These are phyloP conservation scores for Eulemur macaco DNA, from an alignment of 2,113 vertebrate species.

Conservation along the genomic window DNA sequence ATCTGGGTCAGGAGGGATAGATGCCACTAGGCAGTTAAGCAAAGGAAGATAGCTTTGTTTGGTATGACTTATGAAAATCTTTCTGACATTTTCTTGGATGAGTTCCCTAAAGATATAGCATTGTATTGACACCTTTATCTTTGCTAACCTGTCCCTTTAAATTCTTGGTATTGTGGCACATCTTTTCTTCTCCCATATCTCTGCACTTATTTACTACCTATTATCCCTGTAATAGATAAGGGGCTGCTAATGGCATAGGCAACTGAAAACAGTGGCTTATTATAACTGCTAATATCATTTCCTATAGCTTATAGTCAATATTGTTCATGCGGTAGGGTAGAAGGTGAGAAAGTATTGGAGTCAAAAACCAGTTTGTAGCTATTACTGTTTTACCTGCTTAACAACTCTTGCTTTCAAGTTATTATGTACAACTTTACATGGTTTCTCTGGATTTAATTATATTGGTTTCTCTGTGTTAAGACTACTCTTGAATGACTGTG, in stretches of 20 bases:
- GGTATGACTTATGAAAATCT: background rate
- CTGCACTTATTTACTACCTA: conserved; percentile 14
- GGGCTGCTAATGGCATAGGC: background rate
- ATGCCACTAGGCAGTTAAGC: conserved; percentile 1
- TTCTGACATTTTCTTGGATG: background rate
- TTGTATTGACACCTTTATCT: conserved; percentile 27
- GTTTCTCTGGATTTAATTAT: background rate
- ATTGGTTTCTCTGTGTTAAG: conserved; percentile 11
- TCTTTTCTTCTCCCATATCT: background rate
- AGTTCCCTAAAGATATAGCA: background rate
- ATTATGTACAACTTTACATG: background rate
- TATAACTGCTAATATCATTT: conserved; percentile 12
- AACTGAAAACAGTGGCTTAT: conserved; percentile 10
- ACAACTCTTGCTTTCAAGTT: conserved; percentile 13
- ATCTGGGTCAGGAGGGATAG: background rate
- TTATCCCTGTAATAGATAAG: background rate
- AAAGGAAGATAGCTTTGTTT: conserved; percentile 13
- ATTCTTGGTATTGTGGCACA: background rate
- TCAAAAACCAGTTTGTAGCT: background rate
- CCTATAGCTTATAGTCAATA: background rate
- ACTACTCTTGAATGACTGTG: conserved; percentile 17
- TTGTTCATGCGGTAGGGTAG: background rate
- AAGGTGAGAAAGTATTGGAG: background rate
- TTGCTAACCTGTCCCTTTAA: background rate
- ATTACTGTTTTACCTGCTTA: background rate